Evolutionary conservation across 2,797 vertebrate genomes (phyloP), one percentile per base, ranked within the genome.

Genomic region (Sebastes goodei): DNA sequence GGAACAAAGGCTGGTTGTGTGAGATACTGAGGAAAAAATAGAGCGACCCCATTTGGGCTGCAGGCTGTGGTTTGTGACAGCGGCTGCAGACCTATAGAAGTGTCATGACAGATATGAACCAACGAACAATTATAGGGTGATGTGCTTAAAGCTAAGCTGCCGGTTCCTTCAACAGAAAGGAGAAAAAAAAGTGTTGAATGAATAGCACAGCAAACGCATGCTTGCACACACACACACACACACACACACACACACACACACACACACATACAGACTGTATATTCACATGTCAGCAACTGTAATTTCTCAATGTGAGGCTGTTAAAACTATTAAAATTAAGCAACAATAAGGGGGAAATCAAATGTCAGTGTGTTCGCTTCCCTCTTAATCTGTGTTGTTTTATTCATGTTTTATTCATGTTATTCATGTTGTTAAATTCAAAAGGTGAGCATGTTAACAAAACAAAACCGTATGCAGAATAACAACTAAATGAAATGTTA

Each of bases 1-100:
- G 93, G 92, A 93, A 95, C 92, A 95, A 94, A 94, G 92, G 81
- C 91, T 92, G 87, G 89, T 88, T 89, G 82, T 89, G 72, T 84
- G 90, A 89, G 88, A 89, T 88, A 88, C 75, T 76, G 65, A 62
- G 65, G 57, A 70, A 72, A 82, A 90, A 89, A 90, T 87, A 76
- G 88, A 90, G 87, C 64, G 60, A 86, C 88, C 90, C 92, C 89
- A 87, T 94, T 93, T 90, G 78, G 68, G 81, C 89, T 88, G 80
- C 85, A 74, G 91, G 90, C 89, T 89, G 74, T 38, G 81, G 81
- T 87, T 92, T 82, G 88, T 91, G 89, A 91, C 92, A 84, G 86
- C 59, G 81, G 88, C 88, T 81, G 80, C 64, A 76, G 89, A 90
- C 84, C 87, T 91, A 89, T 88, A 89, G 88, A 92, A 82, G 86